Conservation (phyloP, 2,888 invertebrate genomes). For the Drosophila affinis region DNA sequence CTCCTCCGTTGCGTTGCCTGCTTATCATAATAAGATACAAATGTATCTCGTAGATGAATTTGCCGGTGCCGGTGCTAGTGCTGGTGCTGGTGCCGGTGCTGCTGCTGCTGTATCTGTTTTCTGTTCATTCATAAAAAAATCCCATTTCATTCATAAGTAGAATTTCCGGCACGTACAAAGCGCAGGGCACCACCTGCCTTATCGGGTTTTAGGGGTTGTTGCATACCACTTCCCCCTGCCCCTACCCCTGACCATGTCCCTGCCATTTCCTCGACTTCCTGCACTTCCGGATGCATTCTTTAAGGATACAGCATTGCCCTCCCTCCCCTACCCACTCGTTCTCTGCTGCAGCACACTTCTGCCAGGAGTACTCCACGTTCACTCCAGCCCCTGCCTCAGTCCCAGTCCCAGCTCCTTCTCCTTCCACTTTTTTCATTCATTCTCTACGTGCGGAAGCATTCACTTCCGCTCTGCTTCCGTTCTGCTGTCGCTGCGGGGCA, state of each 20-base stretch:
- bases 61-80: neutral
- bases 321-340: conserved; percentile 1
- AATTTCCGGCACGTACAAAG: conserved; percentile 29
- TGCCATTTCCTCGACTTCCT: conserved; percentile 31
- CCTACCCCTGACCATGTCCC: neutral
- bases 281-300: conserved; percentile 40
- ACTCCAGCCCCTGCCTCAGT: neutral
- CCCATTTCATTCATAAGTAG: conserved; percentile 43
- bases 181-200: conserved; percentile 37
- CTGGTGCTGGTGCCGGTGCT: neutral
- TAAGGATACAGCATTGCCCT: neutral
- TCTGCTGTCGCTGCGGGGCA: conserved; percentile 43
- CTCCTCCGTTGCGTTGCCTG: conserved; percentile 12
- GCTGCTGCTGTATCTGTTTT: neutral
- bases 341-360: conserved; percentile 29
- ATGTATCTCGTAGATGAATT: conserved; percentile 34
- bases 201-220: conserved; percentile 32
- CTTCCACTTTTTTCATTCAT: conserved; percentile 18
- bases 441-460: conserved; percentile 74
- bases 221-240: conserved; percentile 1
- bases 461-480: conserved; percentile 76
- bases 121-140: conserved; percentile 31
- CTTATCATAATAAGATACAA: conserved; percentile 52
- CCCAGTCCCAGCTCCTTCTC: conserved; percentile 11
- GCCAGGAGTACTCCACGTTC: conserved; percentile 16